These are phyloP conservation scores for Grantiella picta DNA, from an alignment of 2,113 vertebrate species.

Conservation along the genomic window DNA sequence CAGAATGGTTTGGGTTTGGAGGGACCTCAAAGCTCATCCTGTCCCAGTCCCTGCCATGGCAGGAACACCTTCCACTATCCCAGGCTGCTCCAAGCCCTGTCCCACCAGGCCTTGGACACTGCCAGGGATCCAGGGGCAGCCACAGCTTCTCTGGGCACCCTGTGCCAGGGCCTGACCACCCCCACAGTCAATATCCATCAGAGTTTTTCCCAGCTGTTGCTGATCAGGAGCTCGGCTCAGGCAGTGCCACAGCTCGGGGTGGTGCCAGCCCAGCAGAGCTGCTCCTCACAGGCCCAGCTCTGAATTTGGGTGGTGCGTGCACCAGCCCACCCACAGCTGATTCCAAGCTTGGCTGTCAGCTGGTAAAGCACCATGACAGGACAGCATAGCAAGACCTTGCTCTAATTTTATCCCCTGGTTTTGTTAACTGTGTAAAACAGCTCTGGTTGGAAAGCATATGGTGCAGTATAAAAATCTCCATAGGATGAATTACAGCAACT, in stretches of 20 bases:
- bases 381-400: not conserved
- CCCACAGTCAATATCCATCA: not conserved
- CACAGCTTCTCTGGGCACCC: not conserved
- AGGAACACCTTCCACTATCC: fast-evolving
- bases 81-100: not conserved
- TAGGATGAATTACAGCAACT: not conserved
- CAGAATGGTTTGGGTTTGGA: not conserved
- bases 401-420: constrained; percentile 46
- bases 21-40: not conserved
- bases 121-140: not conserved
- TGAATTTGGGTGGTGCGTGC: not conserved
- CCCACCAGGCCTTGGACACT: not conserved
- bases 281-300: not conserved
- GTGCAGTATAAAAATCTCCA: constrained; percentile 15
- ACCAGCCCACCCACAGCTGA: not conserved
- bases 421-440: constrained; percentile 10
- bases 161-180: not conserved
- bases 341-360: constrained; percentile 5
- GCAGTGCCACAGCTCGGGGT: not conserved
- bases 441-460: constrained; percentile 32
- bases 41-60: not conserved
- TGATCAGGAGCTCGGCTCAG: not conserved
- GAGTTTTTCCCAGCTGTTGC: not conserved
- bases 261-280: not conserved
- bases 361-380: not conserved